These are phyloP conservation scores for Brachyptera putata DNA, from an alignment of 2,888 invertebrate genomes.

Conservation along the genomic window DNA sequence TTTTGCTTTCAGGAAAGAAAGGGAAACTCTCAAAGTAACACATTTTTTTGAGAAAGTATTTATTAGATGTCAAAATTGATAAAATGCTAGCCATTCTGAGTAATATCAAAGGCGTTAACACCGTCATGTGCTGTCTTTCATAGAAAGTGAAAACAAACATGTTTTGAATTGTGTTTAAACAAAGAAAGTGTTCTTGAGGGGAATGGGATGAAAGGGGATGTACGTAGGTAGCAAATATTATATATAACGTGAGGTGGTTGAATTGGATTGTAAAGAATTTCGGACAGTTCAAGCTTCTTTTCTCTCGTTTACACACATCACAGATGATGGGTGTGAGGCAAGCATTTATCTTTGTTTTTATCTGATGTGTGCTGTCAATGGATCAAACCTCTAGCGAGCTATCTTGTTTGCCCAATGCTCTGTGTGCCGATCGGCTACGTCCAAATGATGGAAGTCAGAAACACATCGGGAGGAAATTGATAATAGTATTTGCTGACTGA, in stretches of 20 bases:
- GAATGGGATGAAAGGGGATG: no score
- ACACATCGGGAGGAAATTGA: slow-evolving; percentile 15
- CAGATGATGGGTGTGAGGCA: slow-evolving; percentile 3
- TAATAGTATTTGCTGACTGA: slow-evolving; percentile 22
- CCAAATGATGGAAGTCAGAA: slow-evolving; percentile 7
- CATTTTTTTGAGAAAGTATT: no score
- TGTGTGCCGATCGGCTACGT: not conserved
- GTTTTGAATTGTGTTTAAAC: slow-evolving; percentile 20
- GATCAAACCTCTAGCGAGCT: no score
- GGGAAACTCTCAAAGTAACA: no score
- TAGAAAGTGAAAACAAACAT: slow-evolving; percentile 13
- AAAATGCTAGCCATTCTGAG: slow-evolving; percentile 11
- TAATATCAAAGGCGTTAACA: slow-evolving; percentile 5
- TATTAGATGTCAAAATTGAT: slow-evolving; percentile 22
- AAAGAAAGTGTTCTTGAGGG: no score
- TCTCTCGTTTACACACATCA: not conserved
- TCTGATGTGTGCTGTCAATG: slow-evolving; percentile 12
- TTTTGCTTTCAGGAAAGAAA: no score
- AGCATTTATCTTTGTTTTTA: slow-evolving; percentile 15
- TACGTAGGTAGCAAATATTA: slow-evolving; percentile 8
- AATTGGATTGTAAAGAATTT: slow-evolving; percentile 19
- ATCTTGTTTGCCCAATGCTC: slow-evolving; percentile 16
- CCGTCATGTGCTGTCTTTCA: not conserved
- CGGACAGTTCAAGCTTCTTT: not conserved
- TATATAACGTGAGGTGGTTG: not conserved